These are phyloP conservation scores for Anadara kagoshimensis DNA, from an alignment of 1,140 invertebrate genomes.

Conservation along the genomic window DNA sequence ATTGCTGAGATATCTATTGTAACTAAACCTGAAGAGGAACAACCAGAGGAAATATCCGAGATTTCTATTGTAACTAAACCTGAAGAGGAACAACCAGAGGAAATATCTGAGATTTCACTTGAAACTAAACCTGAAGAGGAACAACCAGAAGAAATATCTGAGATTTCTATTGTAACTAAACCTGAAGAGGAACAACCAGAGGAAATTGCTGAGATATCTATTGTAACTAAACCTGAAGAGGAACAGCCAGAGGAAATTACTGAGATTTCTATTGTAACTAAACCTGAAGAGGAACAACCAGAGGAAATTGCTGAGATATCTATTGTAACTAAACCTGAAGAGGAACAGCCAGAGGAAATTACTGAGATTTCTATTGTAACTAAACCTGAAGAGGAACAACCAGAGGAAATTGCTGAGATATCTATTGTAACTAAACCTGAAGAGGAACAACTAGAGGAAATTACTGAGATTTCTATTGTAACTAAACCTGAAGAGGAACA, in stretches of 20 bases:
- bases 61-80: background rate
- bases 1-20: background rate
- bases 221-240: background rate
- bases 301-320: background rate
- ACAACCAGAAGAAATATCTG: slow-evolving; percentile 1
- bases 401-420: slow-evolving; percentile 1
- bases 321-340: background rate
- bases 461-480: slow-evolving; percentile 7
- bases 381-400: slow-evolving; percentile 3
- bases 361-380: background rate
- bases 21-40: too few species aligned
- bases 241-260: background rate
- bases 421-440: slow-evolving; percentile 1
- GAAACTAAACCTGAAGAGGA: slow-evolving; percentile 6
- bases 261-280: background rate
- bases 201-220: slow-evolving; percentile 15
- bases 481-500: background rate
- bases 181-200: slow-evolving; percentile 4
- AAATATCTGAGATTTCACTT: background rate
- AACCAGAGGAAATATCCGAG: background rate
- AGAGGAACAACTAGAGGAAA: slow-evolving; percentile 11
- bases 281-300: slow-evolving; percentile 3
- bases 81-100: background rate
- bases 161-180: background rate
- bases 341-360: background rate